Percentiles rank a stretch among this genome's conserved stretches.
Evolutionary conservation across 1,140 invertebrate species (phyloP).

Genomic region (Drosophila mojavensis): DNA sequence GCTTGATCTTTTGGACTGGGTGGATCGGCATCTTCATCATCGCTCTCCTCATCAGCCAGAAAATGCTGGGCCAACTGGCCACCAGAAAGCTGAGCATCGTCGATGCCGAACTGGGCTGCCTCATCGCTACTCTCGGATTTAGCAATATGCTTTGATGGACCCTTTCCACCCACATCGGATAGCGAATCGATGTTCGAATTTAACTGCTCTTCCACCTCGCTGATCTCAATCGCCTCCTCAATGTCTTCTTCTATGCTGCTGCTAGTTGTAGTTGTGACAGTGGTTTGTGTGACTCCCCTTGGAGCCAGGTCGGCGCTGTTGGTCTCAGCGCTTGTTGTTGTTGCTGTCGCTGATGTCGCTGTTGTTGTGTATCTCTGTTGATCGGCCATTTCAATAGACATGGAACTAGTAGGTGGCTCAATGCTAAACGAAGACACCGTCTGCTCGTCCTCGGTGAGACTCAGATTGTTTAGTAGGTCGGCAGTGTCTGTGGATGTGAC

Average conservation of each 20-base stretch:
- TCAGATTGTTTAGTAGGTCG: constrained; percentile 68
- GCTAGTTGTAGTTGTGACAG: constrained; percentile 53
- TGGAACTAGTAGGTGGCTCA: constrained; percentile 76
- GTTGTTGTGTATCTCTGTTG: constrained; percentile 17
- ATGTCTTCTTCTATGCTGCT: constrained; percentile 83
- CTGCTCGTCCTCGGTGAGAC: constrained; percentile 65
- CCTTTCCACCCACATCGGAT: constrained; percentile 50
- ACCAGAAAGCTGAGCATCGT: constrained; percentile 74
- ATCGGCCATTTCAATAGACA: constrained; percentile 76
- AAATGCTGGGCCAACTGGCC: constrained; percentile 77
- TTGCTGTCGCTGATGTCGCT: constrained; percentile 16
- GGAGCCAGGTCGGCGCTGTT: constrained; percentile 42
- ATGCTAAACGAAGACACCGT: constrained; percentile 70
- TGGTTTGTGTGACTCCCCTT: constrained; percentile 18
- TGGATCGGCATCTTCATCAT: constrained; percentile 31
- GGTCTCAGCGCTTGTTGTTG: constrained; percentile 32
- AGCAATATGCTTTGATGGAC: constrained; percentile 42
- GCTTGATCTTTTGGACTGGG: constrained; percentile 10
- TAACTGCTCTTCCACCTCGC: constrained; percentile 65
- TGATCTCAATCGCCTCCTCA: constrained; percentile 77
- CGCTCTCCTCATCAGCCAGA: constrained; percentile 52
- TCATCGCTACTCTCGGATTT: constrained; percentile 55
- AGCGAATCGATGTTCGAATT: constrained; percentile 42
- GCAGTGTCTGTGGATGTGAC: constrained; percentile 69
- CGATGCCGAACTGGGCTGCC: constrained; percentile 67